Conservation (phyloP, 2,888 invertebrate species). For the Drosophila meridiana region DNA sequence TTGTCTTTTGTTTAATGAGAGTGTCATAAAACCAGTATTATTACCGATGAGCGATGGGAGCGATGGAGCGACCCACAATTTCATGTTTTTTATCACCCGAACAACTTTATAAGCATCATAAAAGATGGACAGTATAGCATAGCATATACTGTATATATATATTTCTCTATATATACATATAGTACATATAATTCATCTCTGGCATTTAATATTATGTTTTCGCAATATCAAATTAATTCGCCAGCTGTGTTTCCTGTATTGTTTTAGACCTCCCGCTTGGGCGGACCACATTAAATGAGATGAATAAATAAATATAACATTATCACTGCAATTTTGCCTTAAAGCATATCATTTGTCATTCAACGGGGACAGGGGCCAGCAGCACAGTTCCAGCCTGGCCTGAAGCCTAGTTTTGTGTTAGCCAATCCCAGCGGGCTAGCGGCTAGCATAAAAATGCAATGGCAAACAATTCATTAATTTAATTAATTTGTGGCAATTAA, state of each 20-base stretch:
- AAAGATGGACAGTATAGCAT: slow-evolving; percentile 36
- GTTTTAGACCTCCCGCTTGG: neutral
- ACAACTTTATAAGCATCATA: slow-evolving; percentile 68
- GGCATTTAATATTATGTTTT: slow-evolving; percentile 28
- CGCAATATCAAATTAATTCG: slow-evolving; percentile 64
- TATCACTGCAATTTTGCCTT: slow-evolving; percentile 45
- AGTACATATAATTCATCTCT: neutral
- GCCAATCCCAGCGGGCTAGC: slow-evolving; percentile 37
- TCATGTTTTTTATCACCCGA: slow-evolving; percentile 21
- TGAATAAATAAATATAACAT: slow-evolving; percentile 52
- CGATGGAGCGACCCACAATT: slow-evolving; percentile 1
- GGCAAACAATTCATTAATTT: slow-evolving; percentile 83
- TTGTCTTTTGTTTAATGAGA: slow-evolving; percentile 43
- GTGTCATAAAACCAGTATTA: slow-evolving; percentile 32
- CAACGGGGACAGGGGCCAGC: neutral
- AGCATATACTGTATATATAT: slow-evolving; percentile 1
- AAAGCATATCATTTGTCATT: slow-evolving; percentile 57
- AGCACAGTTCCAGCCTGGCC: neutral
- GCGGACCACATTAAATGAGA: slow-evolving; percentile 19
- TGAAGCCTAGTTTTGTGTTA: slow-evolving; percentile 43
- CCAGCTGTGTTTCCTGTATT: slow-evolving; percentile 28
- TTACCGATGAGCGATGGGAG: neutral
- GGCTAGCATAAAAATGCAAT: slow-evolving; percentile 58
- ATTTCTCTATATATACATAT: neutral
- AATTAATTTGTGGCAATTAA: slow-evolving; percentile 83